Base-by-base conservation (phyloP, 2,888 invertebrate genomes). In the Thecophora atra region DNA sequence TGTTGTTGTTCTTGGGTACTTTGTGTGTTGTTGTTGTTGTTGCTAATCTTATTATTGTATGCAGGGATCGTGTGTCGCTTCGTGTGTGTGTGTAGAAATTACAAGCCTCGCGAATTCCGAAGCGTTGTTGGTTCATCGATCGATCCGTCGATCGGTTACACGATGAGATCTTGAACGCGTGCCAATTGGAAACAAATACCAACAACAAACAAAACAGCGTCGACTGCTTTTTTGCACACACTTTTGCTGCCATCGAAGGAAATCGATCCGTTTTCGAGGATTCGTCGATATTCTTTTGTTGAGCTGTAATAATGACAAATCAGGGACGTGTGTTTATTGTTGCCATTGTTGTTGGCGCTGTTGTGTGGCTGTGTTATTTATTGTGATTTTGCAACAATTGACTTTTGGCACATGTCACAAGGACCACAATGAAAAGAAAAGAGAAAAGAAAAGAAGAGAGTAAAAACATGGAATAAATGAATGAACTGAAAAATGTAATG, bases 331-430 rank as follows among this genome's bases (percentile, higher is more conserved):
- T 56, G 56, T 11, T 6, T 2, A 28, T 60, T 26, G 60, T 26
- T 60, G 26, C 24, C 4, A 11, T 58, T 58, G 17, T 24, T 60
- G 30, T 60, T 60, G 21, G n/a, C 19, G 44, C 17, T 47, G 47
- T 47, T 63, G 6, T 64, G 21, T 64, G 42, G 19, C 21, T 24
- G 56, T 24, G 2, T 24, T 58, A 3, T 56, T 6, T 56, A n/a
- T n/a, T 37, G 19, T 63, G 42, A 0, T 58, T 28, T 69, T 68
- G 47, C 47, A 47, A 8, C 17, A 19, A 30, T 63, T 60, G 62
- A 28, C 58, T 58, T 15, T 28, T 58, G 11, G 13, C 21, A 58
- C 26, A 17, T 58, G 58, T 28, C 54, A n/a, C 26, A 28, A 58
- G 5, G 13, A 58, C 24, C 24, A 26, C 54, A 54, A 58, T 24